Evolutionary conservation across 2,888 invertebrate species (phyloP), one percentile per base, ranked within the genome.

Genomic region (Phasia obesa): DNA sequence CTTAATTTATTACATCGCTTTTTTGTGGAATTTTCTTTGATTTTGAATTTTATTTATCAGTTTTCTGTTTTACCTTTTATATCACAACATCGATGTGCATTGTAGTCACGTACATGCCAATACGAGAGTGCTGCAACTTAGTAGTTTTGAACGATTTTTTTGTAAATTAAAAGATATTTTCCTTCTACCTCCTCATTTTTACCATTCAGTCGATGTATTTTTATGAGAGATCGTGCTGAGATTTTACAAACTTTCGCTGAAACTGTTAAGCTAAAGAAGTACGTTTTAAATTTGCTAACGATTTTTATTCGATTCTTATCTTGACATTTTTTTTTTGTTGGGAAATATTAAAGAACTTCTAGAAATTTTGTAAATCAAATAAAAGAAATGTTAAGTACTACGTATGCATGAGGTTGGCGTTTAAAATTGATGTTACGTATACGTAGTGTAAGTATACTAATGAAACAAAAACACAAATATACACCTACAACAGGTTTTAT

Each of bases 141-240:
- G 78, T 75, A 75, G 70, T 79, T 79, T 79, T 83, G 79, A 83
- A 83, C 65, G 79, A 79, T 71, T 83, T 79, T 83, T 75, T 79
- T 79, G 83, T 83, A 83, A 83, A 83, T 83, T 83, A 79, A 83
- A 79, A 83, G 65, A 79, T 79, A 70, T 79, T 79, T 78, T 70
- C 47, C 0, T 27, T 51, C 51, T 81, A 5, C 47, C 15, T 60
- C n/a, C n/a, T 44, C 31, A 35, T 27, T 15, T 38, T 69, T 67
- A 70, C 59, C 67, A 79, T 83, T 79, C 79, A 71, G 75, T 71
- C 55, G 65, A 70, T 75, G 79, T 83, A 83, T 59, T 83, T 83
- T 79, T 75, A 79, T 79, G 71, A 49, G 53, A 83, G 70, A 65
- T 79, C 83, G 83, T 83, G 83, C 75, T 57, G 65, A 70, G 79